These are phyloP conservation scores for Nerophis ophidion DNA, from an alignment of 2,113 vertebrate species.

Conservation along the genomic window DNA sequence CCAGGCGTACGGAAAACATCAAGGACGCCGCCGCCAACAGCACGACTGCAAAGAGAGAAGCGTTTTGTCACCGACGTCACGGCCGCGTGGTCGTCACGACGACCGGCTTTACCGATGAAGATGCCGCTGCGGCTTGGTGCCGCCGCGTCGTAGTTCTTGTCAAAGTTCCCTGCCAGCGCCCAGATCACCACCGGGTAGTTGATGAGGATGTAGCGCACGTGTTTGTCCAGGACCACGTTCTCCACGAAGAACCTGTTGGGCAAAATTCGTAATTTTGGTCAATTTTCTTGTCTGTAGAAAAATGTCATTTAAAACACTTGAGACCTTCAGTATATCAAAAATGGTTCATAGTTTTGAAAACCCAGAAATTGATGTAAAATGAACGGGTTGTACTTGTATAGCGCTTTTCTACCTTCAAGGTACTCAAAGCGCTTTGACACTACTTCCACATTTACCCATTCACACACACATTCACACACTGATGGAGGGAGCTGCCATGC, in stretches of 20 bases:
- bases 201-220: slow-evolving; percentile 48
- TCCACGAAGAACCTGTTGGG: slow-evolving; percentile 54
- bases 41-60: slow-evolving; percentile 34
- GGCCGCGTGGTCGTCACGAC: not conserved
- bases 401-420: too few species aligned
- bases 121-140: slow-evolving; percentile 40
- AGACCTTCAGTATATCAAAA: too few species aligned
- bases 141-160: slow-evolving; percentile 47
- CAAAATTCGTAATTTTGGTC: not conserved
- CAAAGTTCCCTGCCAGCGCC: slow-evolving; percentile 51
- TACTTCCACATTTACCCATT: too few species aligned
- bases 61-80: too few species aligned
- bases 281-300: too few species aligned
- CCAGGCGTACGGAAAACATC: slow-evolving; percentile 48
- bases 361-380: too few species aligned
- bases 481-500: too few species aligned
- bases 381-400: too few species aligned
- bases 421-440: too few species aligned
- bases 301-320: too few species aligned
- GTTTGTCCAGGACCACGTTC: slow-evolving; percentile 51
- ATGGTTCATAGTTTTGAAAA: too few species aligned
- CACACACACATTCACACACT: too few species aligned
- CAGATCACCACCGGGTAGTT: slow-evolving; percentile 56
- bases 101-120: slow-evolving; percentile 48
- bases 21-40: slow-evolving; percentile 45